These are phyloP conservation scores for Lycia hirtaria DNA, from an alignment of 2,888 invertebrate species.

Conservation along the genomic window DNA sequence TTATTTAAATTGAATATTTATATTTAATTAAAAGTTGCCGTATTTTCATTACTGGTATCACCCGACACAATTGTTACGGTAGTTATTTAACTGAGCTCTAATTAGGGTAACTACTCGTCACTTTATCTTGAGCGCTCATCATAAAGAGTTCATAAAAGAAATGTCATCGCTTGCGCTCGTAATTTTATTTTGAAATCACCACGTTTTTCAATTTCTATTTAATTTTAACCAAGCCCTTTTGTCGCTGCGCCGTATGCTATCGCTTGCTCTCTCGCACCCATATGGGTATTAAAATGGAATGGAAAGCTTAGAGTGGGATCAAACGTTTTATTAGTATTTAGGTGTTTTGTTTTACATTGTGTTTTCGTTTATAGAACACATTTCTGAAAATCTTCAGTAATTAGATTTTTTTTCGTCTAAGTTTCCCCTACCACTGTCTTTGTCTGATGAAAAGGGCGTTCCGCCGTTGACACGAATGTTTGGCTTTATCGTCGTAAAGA, in stretches of 20 bases:
- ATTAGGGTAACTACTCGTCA: conserved; percentile 30
- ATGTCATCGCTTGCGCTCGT: conserved; percentile 36
- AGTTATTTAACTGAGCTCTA: conserved; percentile 29
- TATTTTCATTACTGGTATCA: conserved; percentile 18
- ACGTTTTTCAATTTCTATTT: conserved; percentile 53
- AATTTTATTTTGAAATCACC: conserved; percentile 43
- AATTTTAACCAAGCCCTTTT: conserved; percentile 57
- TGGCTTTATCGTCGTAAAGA: conserved; percentile 41
- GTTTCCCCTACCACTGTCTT: conserved; percentile 28
- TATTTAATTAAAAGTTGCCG: background rate
- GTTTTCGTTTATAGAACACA: conserved; percentile 9
- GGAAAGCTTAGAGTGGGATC: conserved; percentile 40
- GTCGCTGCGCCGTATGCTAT: conserved; percentile 50
- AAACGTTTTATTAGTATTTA: conserved; percentile 32
- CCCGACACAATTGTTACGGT: conserved; percentile 22
- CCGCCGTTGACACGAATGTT: conserved; percentile 41
- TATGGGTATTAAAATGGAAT: conserved; percentile 37
- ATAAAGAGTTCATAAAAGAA: conserved; percentile 32
- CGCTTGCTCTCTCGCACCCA: conserved; percentile 44
- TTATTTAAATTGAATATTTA: background rate
- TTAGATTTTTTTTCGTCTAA: conserved; percentile 25
- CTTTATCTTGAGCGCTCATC: conserved; percentile 35
- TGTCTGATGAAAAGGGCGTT: conserved; percentile 40
- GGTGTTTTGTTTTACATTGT: conserved; percentile 23
- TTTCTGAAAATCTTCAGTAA: conserved; percentile 31